phyloP scores from a whole-genome alignment of 2,113 vertebrate species.

The Chrysemys picta region DNA sequence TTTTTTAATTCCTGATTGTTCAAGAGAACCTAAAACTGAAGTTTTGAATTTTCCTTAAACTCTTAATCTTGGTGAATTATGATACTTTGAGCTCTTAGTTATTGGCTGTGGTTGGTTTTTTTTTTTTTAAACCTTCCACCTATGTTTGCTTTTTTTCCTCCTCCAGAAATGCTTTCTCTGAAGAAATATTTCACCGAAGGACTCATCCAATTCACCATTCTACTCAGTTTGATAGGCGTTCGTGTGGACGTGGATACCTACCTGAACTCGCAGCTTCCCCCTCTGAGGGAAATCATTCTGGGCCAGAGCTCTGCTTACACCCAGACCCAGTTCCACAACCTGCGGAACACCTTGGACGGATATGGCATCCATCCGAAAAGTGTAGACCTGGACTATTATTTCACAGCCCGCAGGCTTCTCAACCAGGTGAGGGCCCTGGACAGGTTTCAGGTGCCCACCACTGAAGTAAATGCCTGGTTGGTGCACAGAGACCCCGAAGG shows the following conservation, averaged over 20 bases:
- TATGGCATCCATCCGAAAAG: slow-evolving; percentile 99
- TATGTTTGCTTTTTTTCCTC: not conserved
- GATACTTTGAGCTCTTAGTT: fast-evolving
- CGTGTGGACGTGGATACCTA: slow-evolving; percentile 98
- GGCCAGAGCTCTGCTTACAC: slow-evolving; percentile 99
- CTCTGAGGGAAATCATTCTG: slow-evolving; percentile 97
- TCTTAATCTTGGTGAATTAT: fast-evolving
- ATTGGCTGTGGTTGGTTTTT: fast-evolving
- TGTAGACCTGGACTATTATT: slow-evolving; percentile 95
- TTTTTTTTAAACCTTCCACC: not conserved
- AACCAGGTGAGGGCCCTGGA: slow-evolving; percentile 95
- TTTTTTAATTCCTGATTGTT: not conserved
- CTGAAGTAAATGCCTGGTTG: slow-evolving; percentile 93
- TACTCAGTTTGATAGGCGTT: slow-evolving; percentile 97
- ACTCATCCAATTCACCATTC: slow-evolving; percentile 99
- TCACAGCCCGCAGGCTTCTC: slow-evolving; percentile 90
- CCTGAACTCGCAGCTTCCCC: slow-evolving; percentile 93
- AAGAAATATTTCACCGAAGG: slow-evolving; percentile 99
- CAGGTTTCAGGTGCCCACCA: slow-evolving; percentile 91
- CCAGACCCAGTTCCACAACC: slow-evolving; percentile 98
- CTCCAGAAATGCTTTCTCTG: slow-evolving; percentile 98
- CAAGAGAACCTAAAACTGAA: fast-evolving
- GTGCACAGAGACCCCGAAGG: slow-evolving; percentile 95
- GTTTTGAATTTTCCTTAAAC: fast-evolving
- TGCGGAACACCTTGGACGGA: slow-evolving; percentile 95